These are phyloP conservation scores for Engystomops pustulosus DNA, from an alignment of 2,113 vertebrate species.

Conservation along the genomic window DNA sequence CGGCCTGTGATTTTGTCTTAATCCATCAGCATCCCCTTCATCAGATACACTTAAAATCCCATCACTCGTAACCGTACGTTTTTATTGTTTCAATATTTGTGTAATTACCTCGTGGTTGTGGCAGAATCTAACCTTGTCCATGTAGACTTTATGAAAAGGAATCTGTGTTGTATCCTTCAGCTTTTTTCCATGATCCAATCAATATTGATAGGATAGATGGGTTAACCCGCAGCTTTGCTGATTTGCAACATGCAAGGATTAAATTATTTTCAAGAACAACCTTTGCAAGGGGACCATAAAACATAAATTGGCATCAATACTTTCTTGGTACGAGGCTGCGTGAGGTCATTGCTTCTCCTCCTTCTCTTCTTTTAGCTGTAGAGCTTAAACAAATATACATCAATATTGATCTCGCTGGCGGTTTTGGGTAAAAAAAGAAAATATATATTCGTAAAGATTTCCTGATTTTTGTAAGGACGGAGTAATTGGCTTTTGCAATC, in stretches of 20 bases:
- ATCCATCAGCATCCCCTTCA: conserved; percentile 58
- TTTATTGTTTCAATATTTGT: conserved; percentile 56
- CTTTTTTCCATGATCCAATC: conserved; percentile 20
- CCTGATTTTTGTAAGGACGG: not conserved
- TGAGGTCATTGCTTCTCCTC: not conserved
- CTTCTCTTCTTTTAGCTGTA: too few relatives aligned
- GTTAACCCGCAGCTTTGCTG: not conserved
- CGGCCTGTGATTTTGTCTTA: conserved; percentile 54
- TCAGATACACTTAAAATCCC: conserved; percentile 54
- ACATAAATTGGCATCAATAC: not conserved
- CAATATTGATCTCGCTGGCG: not conserved
- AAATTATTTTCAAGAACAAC: conserved; percentile 47
- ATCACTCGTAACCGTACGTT: conserved; percentile 45
- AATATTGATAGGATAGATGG: conserved; percentile 47
- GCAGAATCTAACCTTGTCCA: conserved; percentile 22
- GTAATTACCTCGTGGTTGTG: conserved; percentile 48
- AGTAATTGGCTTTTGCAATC: not conserved
- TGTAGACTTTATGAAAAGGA: not conserved
- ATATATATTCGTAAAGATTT: not conserved
- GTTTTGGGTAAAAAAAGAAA: not conserved
- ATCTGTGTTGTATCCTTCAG: not conserved
- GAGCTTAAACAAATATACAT: conserved; percentile 14
- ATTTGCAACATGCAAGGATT: conserved; percentile 23
- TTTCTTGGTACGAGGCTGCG: not conserved
- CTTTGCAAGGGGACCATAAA: conserved; percentile 16